Percentiles rank a stretch among this genome's conserved stretches.
Conservation (phyloP, 2,113 vertebrate species). For the Polypterus bichir region DNA sequence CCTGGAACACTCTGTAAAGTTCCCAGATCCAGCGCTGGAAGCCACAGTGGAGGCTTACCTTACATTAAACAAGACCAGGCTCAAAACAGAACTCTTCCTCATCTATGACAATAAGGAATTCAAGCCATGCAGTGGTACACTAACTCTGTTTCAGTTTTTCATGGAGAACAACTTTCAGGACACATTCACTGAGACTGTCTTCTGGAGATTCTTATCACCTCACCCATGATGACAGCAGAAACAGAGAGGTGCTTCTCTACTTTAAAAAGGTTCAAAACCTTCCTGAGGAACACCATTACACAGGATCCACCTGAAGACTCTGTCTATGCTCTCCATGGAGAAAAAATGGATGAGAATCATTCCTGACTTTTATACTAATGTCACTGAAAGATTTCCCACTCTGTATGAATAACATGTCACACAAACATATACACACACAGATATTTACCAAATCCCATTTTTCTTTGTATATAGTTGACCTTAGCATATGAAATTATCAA, state of each 20-base stretch:
- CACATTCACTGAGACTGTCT: constrained; percentile 12
- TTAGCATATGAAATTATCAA: too few relatives aligned
- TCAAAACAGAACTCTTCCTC: constrained; percentile 20
- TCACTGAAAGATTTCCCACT: too few relatives aligned
- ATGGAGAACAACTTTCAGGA: constrained; percentile 15
- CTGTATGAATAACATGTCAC: too few relatives aligned
- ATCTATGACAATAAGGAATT: constrained; percentile 14
- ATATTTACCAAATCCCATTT: too few relatives aligned
- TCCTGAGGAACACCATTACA: too few relatives aligned
- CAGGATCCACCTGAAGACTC: too few relatives aligned
- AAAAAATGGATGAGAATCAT: too few relatives aligned
- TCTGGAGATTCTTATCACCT: constrained; percentile 17
- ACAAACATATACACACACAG: too few relatives aligned
- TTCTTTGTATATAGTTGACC: too few relatives aligned
- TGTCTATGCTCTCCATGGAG: too few relatives aligned
- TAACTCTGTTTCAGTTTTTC: constrained; percentile 13
- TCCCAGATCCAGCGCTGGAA: constrained; percentile 10
- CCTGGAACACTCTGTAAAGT: not conserved
- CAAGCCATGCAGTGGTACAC: constrained; percentile 18
- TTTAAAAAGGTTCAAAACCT: constrained; percentile 1
- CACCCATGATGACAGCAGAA: constrained; percentile 21
- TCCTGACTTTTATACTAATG: too few relatives aligned
- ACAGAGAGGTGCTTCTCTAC: constrained; percentile 18
- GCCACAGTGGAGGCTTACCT: constrained; percentile 16
- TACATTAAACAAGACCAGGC: constrained; percentile 15